Evolutionary conservation across 2,113 vertebrate genomes (phyloP), one percentile per base, ranked within the genome.

Genomic region (Rhinoderma darwinii): DNA sequence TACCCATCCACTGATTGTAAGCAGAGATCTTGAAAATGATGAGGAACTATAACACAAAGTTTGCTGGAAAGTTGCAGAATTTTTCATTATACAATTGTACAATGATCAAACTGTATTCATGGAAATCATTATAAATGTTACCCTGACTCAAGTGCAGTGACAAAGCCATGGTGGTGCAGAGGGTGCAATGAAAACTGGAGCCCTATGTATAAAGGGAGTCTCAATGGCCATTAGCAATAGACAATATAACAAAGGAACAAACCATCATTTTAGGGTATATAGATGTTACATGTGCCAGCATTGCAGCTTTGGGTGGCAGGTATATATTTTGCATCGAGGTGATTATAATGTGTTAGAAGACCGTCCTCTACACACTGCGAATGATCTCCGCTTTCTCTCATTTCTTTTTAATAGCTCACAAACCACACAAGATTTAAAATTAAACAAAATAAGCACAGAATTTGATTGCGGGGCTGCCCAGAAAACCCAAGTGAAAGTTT

Each of bases 391-490:
- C 37, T 27, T 82, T 82, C 59, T 41, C 79, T 44, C 41, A 25
- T 82, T 78, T 54, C 75, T 32, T 44, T 25, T 18, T 44, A 82
- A 43, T 63, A 61, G 79, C 79, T 82, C 35, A 63, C 37, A 63
- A 82, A 82, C 79, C 79, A 43, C 56, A 44, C 6, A 17, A 82
- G 37, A 82, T 82, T 82, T 66, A 44, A 82, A 25, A 30, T 61
- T 27, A 66, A 82, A 66, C 30, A 82, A 82, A 41, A 20, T 32
- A 82, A 82, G 66, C 56, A 82, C 20, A 9, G 14, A 61, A 30
- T 30, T 22, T 25, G 79, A 44, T 44, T 82, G 43, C 10, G 79
- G 79, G 79, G 79, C 41, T 82, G 32, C 59, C 56, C 79, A 82
- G 25, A 82, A 63, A 82, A 56, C 79, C 79, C 25, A 44, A 82